Percentiles rank a stretch among this genome's conserved stretches.
Conservation (phyloP, 2,113 vertebrate genomes). For the Isichthys henryi region DNA sequence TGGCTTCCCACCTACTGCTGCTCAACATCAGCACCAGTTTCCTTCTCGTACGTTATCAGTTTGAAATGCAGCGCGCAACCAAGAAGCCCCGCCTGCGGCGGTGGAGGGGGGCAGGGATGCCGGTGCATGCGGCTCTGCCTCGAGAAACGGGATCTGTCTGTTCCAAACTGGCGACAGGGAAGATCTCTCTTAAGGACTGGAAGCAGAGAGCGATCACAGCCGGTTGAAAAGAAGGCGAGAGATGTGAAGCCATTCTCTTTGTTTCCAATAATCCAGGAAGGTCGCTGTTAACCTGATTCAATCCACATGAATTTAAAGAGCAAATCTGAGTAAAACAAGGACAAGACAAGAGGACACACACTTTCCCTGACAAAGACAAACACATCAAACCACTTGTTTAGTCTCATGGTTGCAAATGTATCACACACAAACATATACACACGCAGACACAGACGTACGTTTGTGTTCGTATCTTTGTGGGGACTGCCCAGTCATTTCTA, state of each 20-base stretch:
- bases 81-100: conserved; percentile 6
- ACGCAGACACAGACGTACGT: neutral
- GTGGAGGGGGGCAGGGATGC: neutral
- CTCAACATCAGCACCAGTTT: neutral
- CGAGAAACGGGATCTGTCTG: neutral
- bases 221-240: neutral
- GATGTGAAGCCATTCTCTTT: neutral
- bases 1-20: neutral
- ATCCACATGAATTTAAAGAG: neutral
- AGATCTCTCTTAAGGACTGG: neutral
- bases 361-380: neutral
- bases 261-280: neutral
- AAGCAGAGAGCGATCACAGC: neutral
- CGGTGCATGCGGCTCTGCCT: neutral
- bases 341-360: neutral
- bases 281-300: neutral
- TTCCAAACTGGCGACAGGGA: neutral
- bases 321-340: neutral
- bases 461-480: neutral
- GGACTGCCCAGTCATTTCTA: neutral
- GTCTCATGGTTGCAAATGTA: neutral
- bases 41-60: conserved; percentile 18
- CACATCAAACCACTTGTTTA: neutral
- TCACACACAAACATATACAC: neutral
- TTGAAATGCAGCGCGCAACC: neutral